Evolutionary conservation across 2,797 vertebrate species (phyloP), one percentile per base, ranked within the genome.

Genomic region (Acropternis orthonyx): DNA sequence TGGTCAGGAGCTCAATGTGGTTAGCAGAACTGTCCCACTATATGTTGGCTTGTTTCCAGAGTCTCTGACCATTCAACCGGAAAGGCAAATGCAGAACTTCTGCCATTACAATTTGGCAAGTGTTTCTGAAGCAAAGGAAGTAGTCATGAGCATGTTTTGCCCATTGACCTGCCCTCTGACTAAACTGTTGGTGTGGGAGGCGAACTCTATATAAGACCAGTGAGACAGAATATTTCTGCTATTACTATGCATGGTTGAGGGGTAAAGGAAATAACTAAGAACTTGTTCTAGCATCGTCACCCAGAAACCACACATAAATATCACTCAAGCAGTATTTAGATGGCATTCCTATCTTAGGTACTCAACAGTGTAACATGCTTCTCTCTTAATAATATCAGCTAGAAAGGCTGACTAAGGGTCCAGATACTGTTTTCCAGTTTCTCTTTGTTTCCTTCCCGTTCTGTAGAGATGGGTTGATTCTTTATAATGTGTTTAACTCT

Each of bases 291-390:
- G 68, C 86, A 77, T 94, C 3, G 1, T 95, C 90, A 95, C 90
- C 46, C 67, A 80, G 72, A 94, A 89, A 79, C 80, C 55, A 44
- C 71, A 65, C 68, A 49, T 27, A 71, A 56, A 21, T 82, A n/a
- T 95, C 74, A 91, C 49, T 92, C 74, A 34, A 37, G 32, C 77
- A 86, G 26, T 81, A 85, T 96, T 96, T 71, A 88, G 88, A 94
- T 92, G 84, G 49, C 94, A 97, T 96, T 96, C 95, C 92, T 87
- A 1, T 95, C 77, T 75, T 95, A 58, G 74, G 87, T 95, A 96
- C 80, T 96, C 94, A 96, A 37, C 20, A 13, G 68, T 85, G 51
- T 46, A 46, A 15, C n/a, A 20, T 79, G 12, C n/a, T 89, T 90
- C 49, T 68, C 46, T 39, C 63, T 95, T 92, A 73, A 41, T 63